Evolutionary conservation across 2,113 vertebrate genomes (phyloP), one percentile per base, ranked within the genome.

Genomic region (Larimichthys crocea): DNA sequence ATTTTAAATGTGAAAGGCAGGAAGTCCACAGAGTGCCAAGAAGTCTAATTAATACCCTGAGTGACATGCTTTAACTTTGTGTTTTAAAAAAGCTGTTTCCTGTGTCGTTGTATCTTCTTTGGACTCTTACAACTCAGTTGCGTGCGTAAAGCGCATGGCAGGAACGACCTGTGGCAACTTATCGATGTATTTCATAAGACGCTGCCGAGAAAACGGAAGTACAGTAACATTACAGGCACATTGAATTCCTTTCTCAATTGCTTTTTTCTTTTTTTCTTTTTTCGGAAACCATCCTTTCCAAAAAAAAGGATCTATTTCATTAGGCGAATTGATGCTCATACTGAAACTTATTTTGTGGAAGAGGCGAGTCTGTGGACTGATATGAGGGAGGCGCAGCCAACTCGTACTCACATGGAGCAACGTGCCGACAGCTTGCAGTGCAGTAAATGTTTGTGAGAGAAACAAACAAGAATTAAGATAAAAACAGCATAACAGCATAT

Each of bases 201-300:
- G 29, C 17, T 17, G 0, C 5, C 0, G 16, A 35, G 56, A 73
- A 77, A 57, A 50, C 57, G 79, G 24, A 78, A 82, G 69, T 48
- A 19, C 14, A 50, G 24, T 10, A 3, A 14, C 11, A 24, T 53
- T 16, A 3, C 19, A 19, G 2, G 3, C 10, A 3, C 19, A 4
- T 22, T 11, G 5, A 55, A 52, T 0, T 35, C 1, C 31, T 8
- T 17, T 26, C 26, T 0, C 0, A 2, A 5, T 20, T 49, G 16
- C 8, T 26, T 11, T 3, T 5, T 5, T 52, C 2, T 40, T 31
- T 31, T 31, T 4, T 5, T 31, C n/a, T 35, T 35, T 7, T 35
- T 35, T 8, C 35, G 35, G 31, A 6, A 0, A 31, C 5, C 4
- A 31, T 31, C 31, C 5, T n/a, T 5, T 31, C 31, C 31, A n/a